Evolutionary conservation across 2,888 invertebrate species (phyloP).

Genomic region (Oligia latruncula): DNA sequence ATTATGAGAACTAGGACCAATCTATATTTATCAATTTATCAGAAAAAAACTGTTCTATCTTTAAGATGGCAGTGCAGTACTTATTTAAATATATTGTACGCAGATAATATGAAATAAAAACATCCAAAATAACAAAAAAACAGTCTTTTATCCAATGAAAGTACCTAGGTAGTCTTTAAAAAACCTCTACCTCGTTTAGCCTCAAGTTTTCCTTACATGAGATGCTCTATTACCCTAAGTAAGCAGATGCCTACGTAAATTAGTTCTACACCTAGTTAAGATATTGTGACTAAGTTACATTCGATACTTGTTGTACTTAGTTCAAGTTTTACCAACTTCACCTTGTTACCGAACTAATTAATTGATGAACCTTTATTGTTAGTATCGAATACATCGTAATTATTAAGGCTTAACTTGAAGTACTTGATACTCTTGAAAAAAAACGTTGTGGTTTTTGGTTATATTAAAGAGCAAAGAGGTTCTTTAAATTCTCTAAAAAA

Average conservation of each 20-base stretch:
- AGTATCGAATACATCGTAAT: neutral
- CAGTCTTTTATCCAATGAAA: neutral
- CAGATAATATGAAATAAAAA: neutral
- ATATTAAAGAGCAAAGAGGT: neutral
- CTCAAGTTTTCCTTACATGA: neutral
- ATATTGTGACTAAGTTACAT: constrained; percentile 26
- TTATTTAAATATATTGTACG: too few relatives aligned
- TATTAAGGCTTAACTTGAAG: neutral
- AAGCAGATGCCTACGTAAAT: constrained; percentile 12
- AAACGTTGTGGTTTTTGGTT: neutral
- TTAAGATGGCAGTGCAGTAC: neutral
- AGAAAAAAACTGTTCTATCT: neutral
- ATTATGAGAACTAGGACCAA: neutral
- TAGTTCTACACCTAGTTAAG: constrained; percentile 12
- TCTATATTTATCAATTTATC: neutral
- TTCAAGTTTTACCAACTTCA: constrained; percentile 40
- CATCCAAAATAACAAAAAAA: neutral
- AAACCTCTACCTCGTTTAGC: neutral
- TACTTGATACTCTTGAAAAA: neutral
- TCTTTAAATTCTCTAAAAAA: neutral
- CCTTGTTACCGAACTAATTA: constrained; percentile 16
- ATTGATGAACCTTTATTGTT: constrained; percentile 2
- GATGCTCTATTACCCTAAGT: neutral
- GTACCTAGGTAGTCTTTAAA: neutral
- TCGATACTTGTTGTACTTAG: constrained; percentile 34